These are phyloP conservation scores for human (Homo sapiens) DNA, from an alignment of 2,113 vertebrate genomes.

Conservation along the genomic window DNA sequence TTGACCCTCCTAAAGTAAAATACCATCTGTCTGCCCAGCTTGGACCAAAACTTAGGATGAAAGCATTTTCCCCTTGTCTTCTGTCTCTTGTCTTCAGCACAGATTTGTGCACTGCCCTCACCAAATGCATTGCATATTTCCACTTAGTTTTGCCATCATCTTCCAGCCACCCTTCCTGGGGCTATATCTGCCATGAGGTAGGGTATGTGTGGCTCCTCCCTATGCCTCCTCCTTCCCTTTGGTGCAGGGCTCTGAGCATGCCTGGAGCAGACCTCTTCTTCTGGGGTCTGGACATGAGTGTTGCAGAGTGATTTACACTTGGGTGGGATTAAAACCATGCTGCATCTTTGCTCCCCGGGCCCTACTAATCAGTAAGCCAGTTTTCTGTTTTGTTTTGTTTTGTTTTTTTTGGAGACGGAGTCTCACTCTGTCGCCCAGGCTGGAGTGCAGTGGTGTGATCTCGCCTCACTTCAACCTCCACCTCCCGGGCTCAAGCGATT, in stretches of 20 bases:
- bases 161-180: not conserved
- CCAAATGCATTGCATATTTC: not conserved
- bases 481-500: too few relatives aligned
- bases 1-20: not conserved
- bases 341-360: not conserved
- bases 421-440: too few relatives aligned
- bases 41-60: not conserved
- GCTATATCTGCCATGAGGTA: not conserved
- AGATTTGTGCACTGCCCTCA: accelerated
- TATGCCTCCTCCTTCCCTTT: not conserved
- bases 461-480: too few relatives aligned
- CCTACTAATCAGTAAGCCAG: not conserved
- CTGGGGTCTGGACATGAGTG: not conserved
- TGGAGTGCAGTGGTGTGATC: too few relatives aligned
- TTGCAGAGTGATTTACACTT: not conserved
- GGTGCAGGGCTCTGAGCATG: not conserved
- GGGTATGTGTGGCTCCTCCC: not conserved
- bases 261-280: not conserved
- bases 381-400: too few relatives aligned
- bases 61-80: not conserved
- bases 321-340: not conserved
- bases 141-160: not conserved
- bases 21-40: not conserved
- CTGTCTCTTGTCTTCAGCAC: not conserved
- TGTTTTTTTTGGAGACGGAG: too few relatives aligned